Evolutionary conservation across 2,888 invertebrate genomes (phyloP).

Genomic region (Idaea dimidiata): DNA sequence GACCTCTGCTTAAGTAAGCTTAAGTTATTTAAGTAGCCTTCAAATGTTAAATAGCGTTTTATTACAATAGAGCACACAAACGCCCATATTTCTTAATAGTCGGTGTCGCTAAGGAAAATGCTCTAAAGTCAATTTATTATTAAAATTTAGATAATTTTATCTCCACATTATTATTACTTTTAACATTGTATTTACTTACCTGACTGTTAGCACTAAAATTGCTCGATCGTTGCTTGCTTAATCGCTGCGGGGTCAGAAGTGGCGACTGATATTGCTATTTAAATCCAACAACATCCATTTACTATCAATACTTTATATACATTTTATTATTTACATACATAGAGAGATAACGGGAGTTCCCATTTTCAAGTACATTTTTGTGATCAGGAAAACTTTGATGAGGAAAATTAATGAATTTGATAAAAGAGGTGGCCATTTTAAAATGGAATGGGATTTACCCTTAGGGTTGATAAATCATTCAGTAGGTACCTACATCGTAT

Average conservation of each 20-base stretch:
- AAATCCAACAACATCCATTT: conserved; percentile 23
- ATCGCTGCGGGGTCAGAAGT: conserved; percentile 68
- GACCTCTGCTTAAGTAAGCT: too few relatives aligned
- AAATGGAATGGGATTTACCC: too few relatives aligned
- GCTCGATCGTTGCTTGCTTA: conserved; percentile 63
- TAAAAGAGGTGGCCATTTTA: too few relatives aligned
- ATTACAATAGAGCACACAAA: too few relatives aligned
- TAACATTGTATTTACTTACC: conserved; percentile 37
- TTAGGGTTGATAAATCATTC: too few relatives aligned
- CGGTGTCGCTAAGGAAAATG: too few relatives aligned
- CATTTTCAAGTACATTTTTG: conserved; percentile 1
- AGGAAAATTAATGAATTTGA: background rate
- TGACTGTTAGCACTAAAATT: conserved; percentile 59
- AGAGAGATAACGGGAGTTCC: conserved; percentile 6
- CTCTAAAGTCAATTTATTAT: too few relatives aligned
- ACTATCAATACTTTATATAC: conserved; percentile 6
- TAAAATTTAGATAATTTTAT: too few relatives aligned
- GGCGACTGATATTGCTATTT: conserved; percentile 66
- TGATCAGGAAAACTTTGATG: background rate
- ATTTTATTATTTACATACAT: conserved; percentile 3
- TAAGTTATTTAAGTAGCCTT: too few relatives aligned
- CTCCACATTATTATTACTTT: background rate
- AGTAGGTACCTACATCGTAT: too few relatives aligned
- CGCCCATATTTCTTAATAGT: too few relatives aligned
- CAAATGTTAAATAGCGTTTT: too few relatives aligned